These are phyloP conservation scores for Drosophila nigritarsus DNA, from an alignment of 2,888 invertebrate genomes.

Conservation along the genomic window DNA sequence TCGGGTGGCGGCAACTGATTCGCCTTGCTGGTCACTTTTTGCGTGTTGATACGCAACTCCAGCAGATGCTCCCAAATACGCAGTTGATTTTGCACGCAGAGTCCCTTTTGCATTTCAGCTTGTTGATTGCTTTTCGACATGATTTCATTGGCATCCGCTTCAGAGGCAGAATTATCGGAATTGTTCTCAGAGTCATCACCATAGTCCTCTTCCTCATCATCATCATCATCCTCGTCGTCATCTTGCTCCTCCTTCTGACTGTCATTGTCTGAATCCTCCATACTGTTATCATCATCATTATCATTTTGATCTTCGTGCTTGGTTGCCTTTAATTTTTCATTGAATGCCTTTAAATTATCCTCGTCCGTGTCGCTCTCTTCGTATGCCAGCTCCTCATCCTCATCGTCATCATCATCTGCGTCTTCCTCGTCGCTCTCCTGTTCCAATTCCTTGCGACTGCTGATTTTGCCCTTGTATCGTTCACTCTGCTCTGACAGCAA, in stretches of 20 bases:
- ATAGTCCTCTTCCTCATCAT: conserved; percentile 43
- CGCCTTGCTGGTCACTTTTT: conserved; percentile 90
- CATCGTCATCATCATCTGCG: conserved; percentile 66
- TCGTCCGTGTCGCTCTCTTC: conserved; percentile 66
- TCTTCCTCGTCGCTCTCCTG: conserved; percentile 37
- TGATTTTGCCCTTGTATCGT: conserved; percentile 91
- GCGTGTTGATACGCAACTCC: conserved; percentile 94
- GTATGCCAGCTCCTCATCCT: conserved; percentile 60
- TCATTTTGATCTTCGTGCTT: conserved; percentile 60
- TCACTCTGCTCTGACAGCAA: conserved; percentile 89
- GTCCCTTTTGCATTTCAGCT: conserved; percentile 88
- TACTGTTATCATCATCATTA: conserved; percentile 26
- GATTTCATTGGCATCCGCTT: conserved; percentile 49
- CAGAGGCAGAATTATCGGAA: conserved; percentile 35
- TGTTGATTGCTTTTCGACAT: conserved; percentile 84
- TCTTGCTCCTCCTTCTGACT: conserved; percentile 42
- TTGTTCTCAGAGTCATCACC: conserved; percentile 65
- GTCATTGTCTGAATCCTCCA: conserved; percentile 42
- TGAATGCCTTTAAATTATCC: conserved; percentile 51
- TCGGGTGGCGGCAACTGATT: conserved; percentile 92
- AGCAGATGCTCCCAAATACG: conserved; percentile 93
- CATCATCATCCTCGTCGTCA: conserved; percentile 60
- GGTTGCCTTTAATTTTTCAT: conserved; percentile 29
- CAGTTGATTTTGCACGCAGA: conserved; percentile 89
- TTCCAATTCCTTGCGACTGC: conserved; percentile 87